Percentiles rank a stretch among this genome's conserved stretches.
phyloP scores from a whole-genome alignment of 2,888 invertebrate genomes.

The Rutpela maculata region DNA sequence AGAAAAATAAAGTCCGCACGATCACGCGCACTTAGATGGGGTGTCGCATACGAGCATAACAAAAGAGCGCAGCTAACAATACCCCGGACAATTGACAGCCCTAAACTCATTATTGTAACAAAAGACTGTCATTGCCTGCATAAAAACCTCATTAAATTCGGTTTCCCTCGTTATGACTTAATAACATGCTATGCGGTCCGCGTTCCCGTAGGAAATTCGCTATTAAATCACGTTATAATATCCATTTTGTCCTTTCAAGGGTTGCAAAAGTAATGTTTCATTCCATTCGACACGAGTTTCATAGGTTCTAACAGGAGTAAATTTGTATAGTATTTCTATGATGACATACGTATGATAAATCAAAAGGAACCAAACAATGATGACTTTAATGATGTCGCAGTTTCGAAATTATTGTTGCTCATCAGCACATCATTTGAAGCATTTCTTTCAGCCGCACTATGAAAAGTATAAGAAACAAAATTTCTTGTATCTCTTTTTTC shows the following conservation, averaged over 20 bases:
- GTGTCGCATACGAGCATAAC: conserved; percentile 51
- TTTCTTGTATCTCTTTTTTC: no score
- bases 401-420: no score
- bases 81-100: conserved; percentile 72
- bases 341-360: not conserved
- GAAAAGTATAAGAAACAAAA: no score
- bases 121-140: conserved; percentile 74
- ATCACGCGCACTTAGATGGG: conserved; percentile 22
- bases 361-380: no score
- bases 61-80: conserved; percentile 59
- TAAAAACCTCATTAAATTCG: conserved; percentile 74
- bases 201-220: conserved; percentile 59
- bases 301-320: not conserved
- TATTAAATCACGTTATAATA: conserved; percentile 41
- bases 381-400: no score
- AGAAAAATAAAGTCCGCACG: conserved; percentile 50
- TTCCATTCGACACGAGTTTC: conserved; percentile 1
- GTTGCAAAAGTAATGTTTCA: conserved; percentile 10
- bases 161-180: conserved; percentile 69
- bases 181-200: conserved; percentile 66
- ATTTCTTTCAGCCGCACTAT: no score
- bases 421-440: no score
- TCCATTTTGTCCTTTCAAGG: conserved; percentile 23
- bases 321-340: not conserved
- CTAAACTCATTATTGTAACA: conserved; percentile 74